Evolutionary conservation across 2,797 vertebrate genomes (phyloP), one percentile per base, ranked within the genome.

Genomic region (Enteromius argenteus): DNA sequence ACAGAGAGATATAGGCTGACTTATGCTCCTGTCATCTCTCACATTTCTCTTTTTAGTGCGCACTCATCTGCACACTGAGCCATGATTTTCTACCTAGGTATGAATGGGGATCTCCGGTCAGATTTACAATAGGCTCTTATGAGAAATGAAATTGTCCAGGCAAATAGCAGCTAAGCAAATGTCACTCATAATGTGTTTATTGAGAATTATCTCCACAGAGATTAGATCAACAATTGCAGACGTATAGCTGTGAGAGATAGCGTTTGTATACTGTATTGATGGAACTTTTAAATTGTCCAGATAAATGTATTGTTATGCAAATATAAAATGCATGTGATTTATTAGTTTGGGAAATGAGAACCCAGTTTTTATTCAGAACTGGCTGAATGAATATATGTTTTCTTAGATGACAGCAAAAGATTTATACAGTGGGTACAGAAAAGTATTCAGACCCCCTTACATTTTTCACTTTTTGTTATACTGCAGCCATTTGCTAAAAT

Each of bases 1-100:
- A 87, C n/a, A 13, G 2, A 3, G 72, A 66, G 53, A 84, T 77
- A 84, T 75, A 74, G 56, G 64, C 53, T 86, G 88, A 89, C 78
- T 78, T 86, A 84, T 85, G 80, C 68, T 80, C 19, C 77, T 83
- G 80, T 86, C 83, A 89, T 83, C 46, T 58, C 78, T 67, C 71
- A 35, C 66, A 74, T 81, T 82, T 83, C 60, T 81, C 39, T 80
- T 23, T 44, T 76, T 79, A 83, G 81, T 77, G n/a, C 5, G 69
- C 79, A 71, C 39, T 72, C 42, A 80, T 77, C 64, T 77, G 73
- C 23, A 35, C 23, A 30, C 71, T 44, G 69, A 71, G 19, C 82
- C 1, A 10, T 75, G 75, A 86, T 85, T 84, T 80, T 67, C 27
- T n/a, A 7, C 64, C 23, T 32, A 76, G 27, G 72, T 79, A 81